These are phyloP conservation scores for Rafetus swinhoei DNA, from an alignment of 2,113 vertebrate species.

Conservation along the genomic window DNA sequence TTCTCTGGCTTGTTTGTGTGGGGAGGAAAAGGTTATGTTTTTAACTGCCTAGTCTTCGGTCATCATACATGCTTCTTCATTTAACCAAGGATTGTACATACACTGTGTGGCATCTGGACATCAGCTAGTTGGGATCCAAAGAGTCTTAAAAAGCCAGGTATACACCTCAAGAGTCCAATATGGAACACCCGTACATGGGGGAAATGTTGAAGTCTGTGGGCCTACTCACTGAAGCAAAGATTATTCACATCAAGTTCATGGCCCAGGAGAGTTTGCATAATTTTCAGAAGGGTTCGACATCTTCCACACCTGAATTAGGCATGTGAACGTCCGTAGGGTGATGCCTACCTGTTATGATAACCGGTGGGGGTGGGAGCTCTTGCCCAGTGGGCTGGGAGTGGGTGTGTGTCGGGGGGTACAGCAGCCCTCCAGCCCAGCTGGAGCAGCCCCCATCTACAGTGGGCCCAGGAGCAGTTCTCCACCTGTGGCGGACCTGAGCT, in stretches of 20 bases:
- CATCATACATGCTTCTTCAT: neutral
- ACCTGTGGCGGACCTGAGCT: too few relatives aligned
- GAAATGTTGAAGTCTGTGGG: neutral
- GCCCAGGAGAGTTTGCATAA: neutral
- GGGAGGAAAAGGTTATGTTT: neutral
- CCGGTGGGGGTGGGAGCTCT: too few relatives aligned
- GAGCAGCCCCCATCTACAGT: too few relatives aligned
- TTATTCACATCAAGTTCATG: neutral
- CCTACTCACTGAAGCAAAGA: neutral
- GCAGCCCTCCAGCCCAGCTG: too few relatives aligned
- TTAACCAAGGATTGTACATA: neutral
- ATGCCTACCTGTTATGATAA: too few relatives aligned
- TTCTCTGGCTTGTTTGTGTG: neutral
- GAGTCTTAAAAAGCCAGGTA: neutral
- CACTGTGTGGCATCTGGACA: neutral
- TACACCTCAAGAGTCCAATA: neutral
- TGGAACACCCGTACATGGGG: neutral
- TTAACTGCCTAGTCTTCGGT: neutral
- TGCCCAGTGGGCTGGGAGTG: too few relatives aligned
- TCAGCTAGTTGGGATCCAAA: neutral
- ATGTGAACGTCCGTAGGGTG: too few relatives aligned
- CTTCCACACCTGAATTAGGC: neutral
- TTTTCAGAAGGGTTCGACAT: slow-evolving; percentile 10
- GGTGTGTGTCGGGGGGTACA: too few relatives aligned
- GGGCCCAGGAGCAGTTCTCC: too few relatives aligned